Conservation (phyloP, 2,797 vertebrate genomes). For the Sarcophilus harrisii region DNA sequence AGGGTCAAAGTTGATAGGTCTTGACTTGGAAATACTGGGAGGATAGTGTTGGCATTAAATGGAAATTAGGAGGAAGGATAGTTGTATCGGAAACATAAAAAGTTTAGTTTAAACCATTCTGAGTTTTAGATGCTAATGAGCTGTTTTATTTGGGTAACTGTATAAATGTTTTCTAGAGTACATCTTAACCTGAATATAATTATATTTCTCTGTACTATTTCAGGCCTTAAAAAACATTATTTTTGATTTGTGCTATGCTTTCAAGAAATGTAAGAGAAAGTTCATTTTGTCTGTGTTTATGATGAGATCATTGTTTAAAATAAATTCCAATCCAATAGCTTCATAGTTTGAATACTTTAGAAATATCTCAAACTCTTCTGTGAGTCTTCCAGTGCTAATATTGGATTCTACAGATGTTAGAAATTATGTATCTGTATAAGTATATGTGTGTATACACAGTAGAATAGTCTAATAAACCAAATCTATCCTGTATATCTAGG, state of each 20-base stretch:
- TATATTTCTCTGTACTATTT: constrained; percentile 46
- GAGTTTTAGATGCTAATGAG: background rate
- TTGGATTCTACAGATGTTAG: constrained; percentile 66
- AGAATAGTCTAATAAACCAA: constrained; percentile 1
- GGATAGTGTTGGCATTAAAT: background rate
- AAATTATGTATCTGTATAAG: background rate
- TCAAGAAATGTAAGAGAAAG: constrained; percentile 65
- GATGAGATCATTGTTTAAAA: constrained; percentile 75
- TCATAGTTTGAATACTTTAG: constrained; percentile 73
- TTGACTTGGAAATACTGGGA: background rate
- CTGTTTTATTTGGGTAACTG: background rate
- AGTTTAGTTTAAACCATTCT: background rate
- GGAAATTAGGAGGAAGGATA: background rate
- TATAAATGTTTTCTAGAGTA: constrained; percentile 57
- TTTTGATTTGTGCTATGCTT: constrained; percentile 65
- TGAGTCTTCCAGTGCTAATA: constrained; percentile 66
- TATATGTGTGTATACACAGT: background rate
- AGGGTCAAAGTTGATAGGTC: background rate
- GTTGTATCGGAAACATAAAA: background rate
- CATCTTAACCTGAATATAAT: constrained; percentile 42
- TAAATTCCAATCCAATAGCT: constrained; percentile 69
- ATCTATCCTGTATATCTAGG: background rate
- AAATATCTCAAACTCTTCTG: constrained; percentile 47
- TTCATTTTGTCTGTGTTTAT: constrained; percentile 63
- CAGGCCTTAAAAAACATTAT: constrained; percentile 60